Conservation (phyloP, 2,888 invertebrate genomes). For the Fragum sueziense region DNA sequence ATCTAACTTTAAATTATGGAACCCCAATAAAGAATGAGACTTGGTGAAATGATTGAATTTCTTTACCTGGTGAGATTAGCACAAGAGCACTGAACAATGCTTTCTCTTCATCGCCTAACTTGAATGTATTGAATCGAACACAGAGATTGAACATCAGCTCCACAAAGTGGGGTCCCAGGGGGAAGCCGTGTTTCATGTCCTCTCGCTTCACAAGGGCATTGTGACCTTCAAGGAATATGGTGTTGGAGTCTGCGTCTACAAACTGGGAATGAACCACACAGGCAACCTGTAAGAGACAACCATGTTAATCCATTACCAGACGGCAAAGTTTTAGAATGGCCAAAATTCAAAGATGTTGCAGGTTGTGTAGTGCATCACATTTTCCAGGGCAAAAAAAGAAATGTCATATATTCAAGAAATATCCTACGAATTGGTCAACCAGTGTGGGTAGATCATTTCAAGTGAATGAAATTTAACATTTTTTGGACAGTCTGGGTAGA, state of each 20-base stretch:
- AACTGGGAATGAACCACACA: constrained; percentile 81
- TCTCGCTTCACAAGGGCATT: constrained; percentile 74
- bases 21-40: not conserved
- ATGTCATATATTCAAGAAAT: too few relatives aligned
- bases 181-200: constrained; percentile 80
- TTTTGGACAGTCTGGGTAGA: too few relatives aligned
- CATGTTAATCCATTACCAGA: too few relatives aligned
- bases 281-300: constrained; percentile 74
- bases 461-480: too few relatives aligned
- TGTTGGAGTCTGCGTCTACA: constrained; percentile 79
- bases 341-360: too few relatives aligned
- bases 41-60: too few relatives aligned
- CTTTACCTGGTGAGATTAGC: constrained; percentile 80
- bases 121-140: constrained; percentile 80
- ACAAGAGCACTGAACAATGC: constrained; percentile 81
- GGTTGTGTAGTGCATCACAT: too few relatives aligned
- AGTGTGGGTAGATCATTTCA: too few relatives aligned
- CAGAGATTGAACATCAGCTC: constrained; percentile 81
- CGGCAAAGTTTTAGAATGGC: too few relatives aligned
- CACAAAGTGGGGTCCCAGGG: constrained; percentile 80
- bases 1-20: not conserved
- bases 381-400: too few relatives aligned
- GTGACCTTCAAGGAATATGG: constrained; percentile 78
- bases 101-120: constrained; percentile 77
- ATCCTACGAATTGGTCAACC: too few relatives aligned